Conservation (phyloP, 1,140 invertebrate species). For the Drosophila busckii region DNA sequence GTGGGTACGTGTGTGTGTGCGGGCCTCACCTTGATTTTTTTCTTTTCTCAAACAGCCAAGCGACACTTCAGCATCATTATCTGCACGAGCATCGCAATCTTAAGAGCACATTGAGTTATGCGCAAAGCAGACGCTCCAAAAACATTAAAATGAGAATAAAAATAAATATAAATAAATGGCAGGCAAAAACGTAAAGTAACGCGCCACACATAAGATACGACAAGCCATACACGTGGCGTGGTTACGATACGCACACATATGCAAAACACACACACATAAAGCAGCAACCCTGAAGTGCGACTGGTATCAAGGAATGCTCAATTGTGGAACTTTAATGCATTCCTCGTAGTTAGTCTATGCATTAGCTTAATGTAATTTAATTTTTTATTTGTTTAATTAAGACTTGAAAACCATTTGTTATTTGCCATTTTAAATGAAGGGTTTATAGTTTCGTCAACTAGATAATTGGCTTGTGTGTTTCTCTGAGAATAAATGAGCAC, state of each 20-base stretch:
- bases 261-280: too few relatives aligned
- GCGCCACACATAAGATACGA: slow-evolving; percentile 25
- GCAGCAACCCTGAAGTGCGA: too few relatives aligned
- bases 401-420: too few relatives aligned
- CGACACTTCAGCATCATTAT: slow-evolving; percentile 73
- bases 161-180: slow-evolving; percentile 65
- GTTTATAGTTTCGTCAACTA: too few relatives aligned
- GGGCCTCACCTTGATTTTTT: slow-evolving; percentile 44
- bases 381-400: too few relatives aligned
- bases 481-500: too few relatives aligned
- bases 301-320: too few relatives aligned
- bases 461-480: too few relatives aligned
- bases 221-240: slow-evolving; percentile 8
- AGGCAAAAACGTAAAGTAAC: slow-evolving; percentile 51
- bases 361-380: too few relatives aligned
- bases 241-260: neutral
- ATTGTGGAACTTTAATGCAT: too few relatives aligned
- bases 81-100: slow-evolving; percentile 61
- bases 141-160: slow-evolving; percentile 61
- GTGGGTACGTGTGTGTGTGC: slow-evolving; percentile 1
- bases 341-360: too few relatives aligned
- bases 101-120: slow-evolving; percentile 72
- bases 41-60: slow-evolving; percentile 11
- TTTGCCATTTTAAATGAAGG: too few relatives aligned
- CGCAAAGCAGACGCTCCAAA: slow-evolving; percentile 60